phyloP scores from a whole-genome alignment of 1,140 invertebrate species.

The Diorhabda elongata region DNA sequence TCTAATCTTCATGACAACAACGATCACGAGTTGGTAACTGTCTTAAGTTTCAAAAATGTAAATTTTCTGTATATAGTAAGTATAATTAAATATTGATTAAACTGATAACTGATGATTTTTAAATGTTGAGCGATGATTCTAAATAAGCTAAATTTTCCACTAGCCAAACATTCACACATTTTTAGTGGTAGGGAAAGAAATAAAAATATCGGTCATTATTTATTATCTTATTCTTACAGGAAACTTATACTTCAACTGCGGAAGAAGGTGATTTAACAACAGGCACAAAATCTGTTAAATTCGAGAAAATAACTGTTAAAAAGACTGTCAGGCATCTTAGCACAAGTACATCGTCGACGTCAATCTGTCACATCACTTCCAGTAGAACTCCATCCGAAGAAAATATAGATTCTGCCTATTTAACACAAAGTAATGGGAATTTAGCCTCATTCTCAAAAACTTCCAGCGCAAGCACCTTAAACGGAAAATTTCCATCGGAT shows the following conservation, averaged over 20 bases:
- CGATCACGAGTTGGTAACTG: too few species aligned
- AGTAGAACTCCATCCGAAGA: slow-evolving; percentile 57
- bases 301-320: slow-evolving; percentile 61
- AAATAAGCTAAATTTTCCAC: too few species aligned
- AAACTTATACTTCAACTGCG: slow-evolving; percentile 54
- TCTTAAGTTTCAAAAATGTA: too few species aligned
- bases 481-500: slow-evolving; percentile 56
- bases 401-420: slow-evolving; percentile 54
- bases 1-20: too few species aligned
- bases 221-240: slow-evolving; percentile 45
- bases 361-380: slow-evolving; percentile 19
- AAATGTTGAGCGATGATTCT: too few species aligned
- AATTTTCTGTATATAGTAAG: too few species aligned
- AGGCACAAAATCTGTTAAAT: slow-evolving; percentile 61
- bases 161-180: too few species aligned
- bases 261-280: slow-evolving; percentile 61
- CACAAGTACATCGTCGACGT: slow-evolving; percentile 26
- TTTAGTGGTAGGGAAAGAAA: too few species aligned
- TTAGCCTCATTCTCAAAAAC: slow-evolving; percentile 51
- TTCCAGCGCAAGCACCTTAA: slow-evolving; percentile 44
- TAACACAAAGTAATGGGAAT: slow-evolving; percentile 52
- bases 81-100: too few species aligned
- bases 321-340: slow-evolving; percentile 53
- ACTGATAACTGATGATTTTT: too few species aligned
- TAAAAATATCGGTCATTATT: too few species aligned